Evolutionary conservation across 1,140 invertebrate genomes (phyloP).

Genomic region (Drosophila pectinifera): DNA sequence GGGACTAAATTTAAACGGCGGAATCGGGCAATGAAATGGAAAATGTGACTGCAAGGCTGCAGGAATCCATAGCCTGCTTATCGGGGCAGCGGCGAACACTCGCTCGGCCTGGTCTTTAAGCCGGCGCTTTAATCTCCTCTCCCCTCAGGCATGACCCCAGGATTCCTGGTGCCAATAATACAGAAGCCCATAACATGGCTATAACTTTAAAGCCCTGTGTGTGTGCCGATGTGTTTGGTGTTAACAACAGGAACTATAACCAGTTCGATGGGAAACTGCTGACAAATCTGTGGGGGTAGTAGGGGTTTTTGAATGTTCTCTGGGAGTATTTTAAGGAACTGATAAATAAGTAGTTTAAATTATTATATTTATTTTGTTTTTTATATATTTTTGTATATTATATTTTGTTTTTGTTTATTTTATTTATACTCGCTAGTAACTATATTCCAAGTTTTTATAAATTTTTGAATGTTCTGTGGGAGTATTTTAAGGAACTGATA

Average conservation of each 20-base stretch:
- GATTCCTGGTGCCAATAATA: slow-evolving; percentile 37
- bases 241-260: slow-evolving; percentile 17
- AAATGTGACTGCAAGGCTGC: slow-evolving; percentile 67
- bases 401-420: no score
- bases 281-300: background rate
- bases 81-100: slow-evolving; percentile 59
- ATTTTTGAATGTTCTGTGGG: no score
- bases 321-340: no score
- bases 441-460: no score
- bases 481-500: no score
- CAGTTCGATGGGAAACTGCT: slow-evolving; percentile 20
- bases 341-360: no score
- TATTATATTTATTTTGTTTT: no score
- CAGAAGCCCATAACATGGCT: slow-evolving; percentile 24
- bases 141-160: no score
- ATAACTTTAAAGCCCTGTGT: slow-evolving; percentile 33
- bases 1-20: slow-evolving; percentile 74
- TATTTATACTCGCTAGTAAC: no score
- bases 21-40: slow-evolving; percentile 61
- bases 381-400: no score
- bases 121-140: slow-evolving; percentile 32
- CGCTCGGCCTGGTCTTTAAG: slow-evolving; percentile 52
- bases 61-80: slow-evolving; percentile 73
- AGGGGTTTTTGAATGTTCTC: background rate
- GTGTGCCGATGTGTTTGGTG: slow-evolving; percentile 16